Evolutionary conservation across 2,888 invertebrate genomes (phyloP).

Genomic region (Dichetophora obliterata): DNA sequence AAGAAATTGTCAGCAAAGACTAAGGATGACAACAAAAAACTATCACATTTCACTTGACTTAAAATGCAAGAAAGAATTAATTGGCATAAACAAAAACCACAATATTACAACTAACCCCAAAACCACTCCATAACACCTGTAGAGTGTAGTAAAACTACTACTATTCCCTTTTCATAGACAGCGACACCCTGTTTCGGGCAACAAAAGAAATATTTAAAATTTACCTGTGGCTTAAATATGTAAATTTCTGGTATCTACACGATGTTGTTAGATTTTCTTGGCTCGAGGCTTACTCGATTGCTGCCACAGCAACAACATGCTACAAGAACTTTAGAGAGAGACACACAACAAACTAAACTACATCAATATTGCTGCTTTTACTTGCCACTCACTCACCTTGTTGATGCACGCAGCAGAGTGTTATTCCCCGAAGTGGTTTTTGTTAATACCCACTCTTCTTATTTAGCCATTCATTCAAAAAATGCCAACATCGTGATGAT

Average conservation of each 20-base stretch:
- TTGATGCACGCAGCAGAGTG: neutral
- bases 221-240: constrained; percentile 35
- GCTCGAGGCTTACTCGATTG: constrained; percentile 5
- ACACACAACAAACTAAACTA: neutral
- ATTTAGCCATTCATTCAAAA: constrained; percentile 28
- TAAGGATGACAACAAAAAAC: no score
- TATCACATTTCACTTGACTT: no score
- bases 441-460: constrained; percentile 22
- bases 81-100: neutral
- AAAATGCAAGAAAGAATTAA: no score
- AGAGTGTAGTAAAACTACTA: no score
- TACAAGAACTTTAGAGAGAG: neutral
- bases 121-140: no score
- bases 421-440: constrained; percentile 24
- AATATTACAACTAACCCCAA: neutral
- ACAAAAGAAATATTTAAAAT: neutral
- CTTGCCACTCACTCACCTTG: neutral
- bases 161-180: neutral
- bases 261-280: constrained; percentile 5
- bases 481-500: constrained; percentile 25
- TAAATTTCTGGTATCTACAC: constrained; percentile 13
- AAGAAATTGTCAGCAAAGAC: no score
- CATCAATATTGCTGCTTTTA: neutral
- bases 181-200: neutral
- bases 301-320: neutral